phyloP scores from a whole-genome alignment of 2,888 invertebrate genomes.

The Thera britannica region DNA sequence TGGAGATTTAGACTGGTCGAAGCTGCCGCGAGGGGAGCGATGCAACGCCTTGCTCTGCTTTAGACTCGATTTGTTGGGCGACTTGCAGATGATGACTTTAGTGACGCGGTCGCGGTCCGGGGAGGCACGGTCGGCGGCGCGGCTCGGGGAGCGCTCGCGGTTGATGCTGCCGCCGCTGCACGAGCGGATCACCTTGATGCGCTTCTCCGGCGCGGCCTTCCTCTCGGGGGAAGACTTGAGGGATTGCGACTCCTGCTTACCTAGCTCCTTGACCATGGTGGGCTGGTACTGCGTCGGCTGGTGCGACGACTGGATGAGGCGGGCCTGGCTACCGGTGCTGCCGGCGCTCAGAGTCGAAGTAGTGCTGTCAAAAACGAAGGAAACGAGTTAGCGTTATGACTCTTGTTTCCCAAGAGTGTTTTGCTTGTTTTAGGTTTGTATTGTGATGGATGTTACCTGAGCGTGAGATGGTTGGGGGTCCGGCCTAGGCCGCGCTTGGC shows the following conservation, averaged over 20 bases:
- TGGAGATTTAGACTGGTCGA: slow-evolving; percentile 79
- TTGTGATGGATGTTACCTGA: slow-evolving; percentile 82
- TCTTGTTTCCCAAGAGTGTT: too few species aligned
- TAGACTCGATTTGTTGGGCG: slow-evolving; percentile 78
- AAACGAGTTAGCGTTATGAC: too few species aligned
- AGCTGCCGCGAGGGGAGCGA: slow-evolving; percentile 84
- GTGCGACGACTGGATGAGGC: slow-evolving; percentile 96
- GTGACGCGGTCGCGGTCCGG: slow-evolving; percentile 78
- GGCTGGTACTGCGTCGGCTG: slow-evolving; percentile 97
- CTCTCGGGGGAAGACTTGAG: slow-evolving; percentile 82
- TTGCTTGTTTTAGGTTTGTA: neutral
- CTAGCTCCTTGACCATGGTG: slow-evolving; percentile 93
- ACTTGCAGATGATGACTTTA: slow-evolving; percentile 81
- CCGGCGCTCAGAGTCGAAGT: slow-evolving; percentile 97
- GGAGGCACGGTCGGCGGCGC: slow-evolving; percentile 60
- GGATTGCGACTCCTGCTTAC: slow-evolving; percentile 88
- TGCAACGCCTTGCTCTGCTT: slow-evolving; percentile 73
- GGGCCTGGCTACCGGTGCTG: slow-evolving; percentile 96
- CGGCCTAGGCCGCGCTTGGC: slow-evolving; percentile 90
- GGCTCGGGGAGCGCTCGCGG: slow-evolving; percentile 75
- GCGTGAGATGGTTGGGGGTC: slow-evolving; percentile 96
- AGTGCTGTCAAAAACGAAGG: slow-evolving; percentile 86
- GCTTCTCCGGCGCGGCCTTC: slow-evolving; percentile 67
- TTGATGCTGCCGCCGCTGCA: slow-evolving; percentile 82
- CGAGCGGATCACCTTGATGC: slow-evolving; percentile 80